Base-by-base conservation (phyloP, 1,140 invertebrate genomes). In the Cryptotermes secundus region DNA sequence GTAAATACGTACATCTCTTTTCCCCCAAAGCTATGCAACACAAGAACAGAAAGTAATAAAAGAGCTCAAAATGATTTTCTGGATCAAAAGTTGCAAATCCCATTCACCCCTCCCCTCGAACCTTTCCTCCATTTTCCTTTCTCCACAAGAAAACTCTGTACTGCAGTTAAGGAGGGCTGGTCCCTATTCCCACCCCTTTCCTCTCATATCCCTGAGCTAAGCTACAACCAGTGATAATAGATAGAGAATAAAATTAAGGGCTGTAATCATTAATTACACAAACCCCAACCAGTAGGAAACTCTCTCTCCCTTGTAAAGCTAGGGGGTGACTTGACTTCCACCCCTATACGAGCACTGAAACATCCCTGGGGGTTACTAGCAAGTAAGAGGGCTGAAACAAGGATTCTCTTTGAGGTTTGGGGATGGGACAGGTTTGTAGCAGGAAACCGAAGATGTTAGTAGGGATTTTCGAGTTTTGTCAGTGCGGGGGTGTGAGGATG, bases 221-320 rank as follows among this genome's bases (percentile, higher is more conserved):
- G 45, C 83, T 36, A 36, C 59, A 45, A 83, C 35, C 83, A 83
- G 83, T 79, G 83, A 83, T 83, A 83, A 83, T 83, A 83, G 83
- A 79, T 83, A 83, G 59, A 59, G 83, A 83, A 83, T 83, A 83
- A 83, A 83, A 83, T 83, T 83, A 83, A 83, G 83, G 59, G 49
- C 83, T 34, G 83, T 83, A 65, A 72, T 36, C 83, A 83, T 83
- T 83, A 83, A 83, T 83, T 83, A 83, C 53, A 65, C 38, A 34
- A 82, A 38, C 45, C 38, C 36, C 45, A 45, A 26, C 14, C 36
- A 45, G 81, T 45, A 45, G 36, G 81, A 45, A 45, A 38, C 38
- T 82, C 81, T 31, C 59, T 72, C 59, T 72, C 53, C 53, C 59
- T 31, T 72, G 59, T 72, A 72, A 31, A 26, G n/a, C 59, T 72